Base-by-base conservation (phyloP, 92 coral and sea anemone genomes). In the Porites evermanni region DNA sequence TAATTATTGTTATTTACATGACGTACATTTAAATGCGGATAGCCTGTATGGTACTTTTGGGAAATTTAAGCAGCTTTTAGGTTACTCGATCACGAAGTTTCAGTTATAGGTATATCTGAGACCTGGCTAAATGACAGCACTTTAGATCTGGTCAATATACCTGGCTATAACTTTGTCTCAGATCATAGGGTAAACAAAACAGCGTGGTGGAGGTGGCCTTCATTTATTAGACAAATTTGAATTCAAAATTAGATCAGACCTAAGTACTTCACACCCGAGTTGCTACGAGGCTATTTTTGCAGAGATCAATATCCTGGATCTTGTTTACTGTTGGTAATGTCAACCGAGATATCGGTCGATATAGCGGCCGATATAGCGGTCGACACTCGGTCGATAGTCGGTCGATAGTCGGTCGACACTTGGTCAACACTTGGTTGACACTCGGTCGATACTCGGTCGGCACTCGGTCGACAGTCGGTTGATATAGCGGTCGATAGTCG, bases 171-270 rank as follows among this genome's bases (percentile, higher is more conserved):
- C 18, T 88, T 82, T 88, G 74, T 88, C 76, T 81, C 75, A 13
- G 81, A 74, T 20, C 83, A 81, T 61, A 73, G 91, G 19, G 11
- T 70, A 20, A 14, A 50, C 9, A 80, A 66, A 70, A 29, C 80
- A 58, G 91, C 32, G 86, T 80, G 91, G 91, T 68, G 91, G 86
- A 72, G 91, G 66, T n/a, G 91, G 84, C 65, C 70, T 88, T 74
- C 75, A 88, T 74, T 69, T 87, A 29, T 38, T 44, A 14, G 60
- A 79, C 19, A 20, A 86, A 18, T 64, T 64, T 64, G 18, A 64
- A 0, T 64, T 64, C 21, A 64, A 64, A 53, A 17, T 86, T 44
- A 67, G 61, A 29, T 78, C 13, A 38, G 71, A 84, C 19, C 50
- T 63, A 2, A 24, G 12, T 1, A 8, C 81, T 60, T 38, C 67